phyloP scores from a whole-genome alignment of 2,113 vertebrate species.

The Oriolus oriolus region DNA sequence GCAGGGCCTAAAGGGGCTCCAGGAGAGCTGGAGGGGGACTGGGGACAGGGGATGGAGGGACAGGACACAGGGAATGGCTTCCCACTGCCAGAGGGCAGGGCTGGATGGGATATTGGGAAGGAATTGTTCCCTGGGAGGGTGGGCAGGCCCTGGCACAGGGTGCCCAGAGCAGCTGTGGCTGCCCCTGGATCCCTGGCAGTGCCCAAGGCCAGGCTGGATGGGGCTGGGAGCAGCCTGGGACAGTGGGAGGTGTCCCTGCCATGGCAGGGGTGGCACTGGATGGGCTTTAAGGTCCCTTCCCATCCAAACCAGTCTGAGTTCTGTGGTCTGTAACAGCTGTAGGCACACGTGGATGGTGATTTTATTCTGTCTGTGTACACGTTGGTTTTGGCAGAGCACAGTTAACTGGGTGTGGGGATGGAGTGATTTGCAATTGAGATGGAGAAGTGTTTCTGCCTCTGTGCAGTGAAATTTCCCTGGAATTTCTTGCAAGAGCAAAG shows the following conservation, averaged over 20 bases:
- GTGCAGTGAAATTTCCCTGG: not conserved
- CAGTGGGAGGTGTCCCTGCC: not conserved
- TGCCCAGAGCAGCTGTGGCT: not conserved
- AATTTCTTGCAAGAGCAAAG: not conserved
- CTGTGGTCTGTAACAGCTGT: not conserved
- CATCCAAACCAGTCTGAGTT: not conserved
- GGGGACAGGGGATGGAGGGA: not conserved
- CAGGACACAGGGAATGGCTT: not conserved
- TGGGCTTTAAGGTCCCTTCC: fast-evolving
- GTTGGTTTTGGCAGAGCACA: not conserved
- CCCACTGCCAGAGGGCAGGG: not conserved
- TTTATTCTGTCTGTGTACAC: not conserved
- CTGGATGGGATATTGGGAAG: fast-evolving
- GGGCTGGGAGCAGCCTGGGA: not conserved
- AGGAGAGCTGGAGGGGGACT: not conserved
- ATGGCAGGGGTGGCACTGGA: fast-evolving
- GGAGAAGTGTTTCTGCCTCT: not conserved
- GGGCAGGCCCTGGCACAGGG: not conserved
- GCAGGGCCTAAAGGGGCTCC: fast-evolving
- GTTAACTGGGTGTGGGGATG: not conserved
- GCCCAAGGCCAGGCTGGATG: not conserved
- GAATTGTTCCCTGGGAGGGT: not conserved
- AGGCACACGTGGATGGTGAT: not conserved
- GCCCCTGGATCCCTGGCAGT: not conserved
- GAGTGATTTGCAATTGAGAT: not conserved